Conservation (phyloP, 2,888 invertebrate genomes). For the Hydrotaea diabolus region DNA sequence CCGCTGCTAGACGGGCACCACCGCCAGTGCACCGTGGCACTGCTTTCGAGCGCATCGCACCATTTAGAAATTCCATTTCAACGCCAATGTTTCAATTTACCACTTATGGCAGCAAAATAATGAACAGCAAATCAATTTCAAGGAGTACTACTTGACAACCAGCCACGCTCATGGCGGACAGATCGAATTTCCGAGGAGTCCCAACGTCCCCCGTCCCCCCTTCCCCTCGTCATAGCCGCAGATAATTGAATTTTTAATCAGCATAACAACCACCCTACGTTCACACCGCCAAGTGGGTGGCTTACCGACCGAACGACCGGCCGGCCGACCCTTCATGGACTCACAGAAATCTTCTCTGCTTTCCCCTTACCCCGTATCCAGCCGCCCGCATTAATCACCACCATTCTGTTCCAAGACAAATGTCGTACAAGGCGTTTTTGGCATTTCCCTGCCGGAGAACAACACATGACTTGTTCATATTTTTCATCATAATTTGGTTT, state of each 20-base stretch:
- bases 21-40: neutral
- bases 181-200: neutral
- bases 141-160: neutral
- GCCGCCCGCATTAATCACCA: neutral
- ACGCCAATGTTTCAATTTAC: slow-evolving; percentile 8
- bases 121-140: neutral
- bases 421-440: slow-evolving; percentile 17
- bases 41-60: neutral
- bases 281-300: neutral
- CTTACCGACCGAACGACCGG: no score
- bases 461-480: slow-evolving; percentile 8
- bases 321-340: no score
- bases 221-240: neutral
- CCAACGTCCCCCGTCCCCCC: no score
- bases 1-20: no score
- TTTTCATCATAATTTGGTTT: neutral
- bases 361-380: neutral
- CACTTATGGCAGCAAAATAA: slow-evolving; percentile 6
- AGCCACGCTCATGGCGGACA: neutral
- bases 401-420: slow-evolving; percentile 13
- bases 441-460: neutral
- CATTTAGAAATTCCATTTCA: slow-evolving; percentile 7
- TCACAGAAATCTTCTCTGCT: neutral
- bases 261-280: neutral
- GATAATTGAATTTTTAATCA: neutral